Evolutionary conservation across 2,888 invertebrate genomes (phyloP).

Genomic region (Entomobrya multifasciata): DNA sequence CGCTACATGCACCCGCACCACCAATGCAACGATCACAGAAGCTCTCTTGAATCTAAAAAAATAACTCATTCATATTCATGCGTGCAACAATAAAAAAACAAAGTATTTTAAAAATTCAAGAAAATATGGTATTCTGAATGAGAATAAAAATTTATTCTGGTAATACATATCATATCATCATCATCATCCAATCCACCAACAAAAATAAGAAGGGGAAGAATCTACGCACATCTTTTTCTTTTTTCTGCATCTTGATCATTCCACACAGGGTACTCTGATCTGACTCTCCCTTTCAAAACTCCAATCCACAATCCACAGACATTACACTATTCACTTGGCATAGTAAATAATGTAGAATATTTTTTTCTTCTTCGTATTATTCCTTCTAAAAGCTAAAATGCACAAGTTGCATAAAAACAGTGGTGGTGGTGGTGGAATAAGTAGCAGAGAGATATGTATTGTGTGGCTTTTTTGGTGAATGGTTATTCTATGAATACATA

Average conservation of each 20-base stretch:
- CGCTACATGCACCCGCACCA: too few species aligned
- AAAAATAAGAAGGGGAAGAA: neutral
- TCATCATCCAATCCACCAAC: neutral
- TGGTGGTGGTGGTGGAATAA: too few species aligned
- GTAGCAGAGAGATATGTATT: neutral
- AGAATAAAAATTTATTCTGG: conserved; percentile 4
- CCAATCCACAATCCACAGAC: neutral
- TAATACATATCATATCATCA: neutral
- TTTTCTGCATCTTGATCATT: conserved; percentile 12
- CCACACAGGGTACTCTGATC: conserved; percentile 15
- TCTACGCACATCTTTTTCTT: neutral
- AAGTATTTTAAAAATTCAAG: conserved; percentile 17
- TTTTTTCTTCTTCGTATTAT: neutral
- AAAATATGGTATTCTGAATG: conserved; percentile 47
- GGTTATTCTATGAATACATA: conserved; percentile 30
- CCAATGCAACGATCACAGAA: too few species aligned
- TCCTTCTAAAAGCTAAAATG: neutral
- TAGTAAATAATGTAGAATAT: neutral
- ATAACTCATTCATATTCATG: neutral
- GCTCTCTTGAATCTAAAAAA: too few species aligned
- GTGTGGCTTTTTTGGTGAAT: conserved; percentile 10
- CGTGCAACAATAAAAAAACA: neutral
- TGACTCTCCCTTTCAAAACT: neutral
- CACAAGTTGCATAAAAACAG: neutral
- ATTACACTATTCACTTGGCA: conserved; percentile 23